These are phyloP conservation scores for Caenorhabditis panamensis DNA, from an alignment of 2,888 invertebrate species.

Conservation along the genomic window DNA sequence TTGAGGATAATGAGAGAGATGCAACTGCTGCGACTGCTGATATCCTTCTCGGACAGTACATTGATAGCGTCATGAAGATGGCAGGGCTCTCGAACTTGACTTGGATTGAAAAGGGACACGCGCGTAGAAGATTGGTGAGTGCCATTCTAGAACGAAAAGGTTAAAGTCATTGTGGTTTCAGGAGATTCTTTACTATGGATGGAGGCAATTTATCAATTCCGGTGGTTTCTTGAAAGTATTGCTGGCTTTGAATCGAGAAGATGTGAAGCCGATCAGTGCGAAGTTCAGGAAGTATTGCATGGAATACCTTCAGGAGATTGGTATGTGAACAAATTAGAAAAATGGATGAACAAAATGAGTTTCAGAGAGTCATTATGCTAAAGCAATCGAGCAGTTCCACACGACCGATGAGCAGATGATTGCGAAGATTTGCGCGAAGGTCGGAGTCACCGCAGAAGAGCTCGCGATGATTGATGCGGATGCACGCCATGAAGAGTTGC, in stretches of 20 bases:
- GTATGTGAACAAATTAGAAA: no score
- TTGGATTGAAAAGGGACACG: conserved; percentile 27
- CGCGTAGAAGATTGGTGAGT: conserved; percentile 38
- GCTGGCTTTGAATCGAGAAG: conserved; percentile 6
- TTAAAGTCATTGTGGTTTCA: conserved; percentile 7
- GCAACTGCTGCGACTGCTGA: neutral
- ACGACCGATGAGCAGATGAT: neutral
- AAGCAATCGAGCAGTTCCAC: neutral
- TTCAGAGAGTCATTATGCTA: conserved; percentile 3
- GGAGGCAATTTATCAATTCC: conserved; percentile 34
- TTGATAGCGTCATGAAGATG: conserved; percentile 25
- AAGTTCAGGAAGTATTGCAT: conserved; percentile 9
- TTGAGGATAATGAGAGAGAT: conserved; percentile 14
- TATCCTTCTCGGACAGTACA: conserved; percentile 15
- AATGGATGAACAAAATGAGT: neutral
- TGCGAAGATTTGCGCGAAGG: neutral
- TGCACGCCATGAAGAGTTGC: neutral
- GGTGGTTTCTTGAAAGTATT: conserved; percentile 45
- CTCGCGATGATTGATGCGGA: conserved; percentile 6
- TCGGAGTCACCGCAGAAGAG: neutral
- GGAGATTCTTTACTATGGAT: conserved; percentile 47
- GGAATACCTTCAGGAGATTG: conserved; percentile 25
- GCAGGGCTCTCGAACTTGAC: neutral
- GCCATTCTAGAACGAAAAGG: neutral
- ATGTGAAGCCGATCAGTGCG: conserved; percentile 11